These are phyloP conservation scores for Urophycis tenuis DNA, from an alignment of 2,797 vertebrate species.

Conservation along the genomic window DNA sequence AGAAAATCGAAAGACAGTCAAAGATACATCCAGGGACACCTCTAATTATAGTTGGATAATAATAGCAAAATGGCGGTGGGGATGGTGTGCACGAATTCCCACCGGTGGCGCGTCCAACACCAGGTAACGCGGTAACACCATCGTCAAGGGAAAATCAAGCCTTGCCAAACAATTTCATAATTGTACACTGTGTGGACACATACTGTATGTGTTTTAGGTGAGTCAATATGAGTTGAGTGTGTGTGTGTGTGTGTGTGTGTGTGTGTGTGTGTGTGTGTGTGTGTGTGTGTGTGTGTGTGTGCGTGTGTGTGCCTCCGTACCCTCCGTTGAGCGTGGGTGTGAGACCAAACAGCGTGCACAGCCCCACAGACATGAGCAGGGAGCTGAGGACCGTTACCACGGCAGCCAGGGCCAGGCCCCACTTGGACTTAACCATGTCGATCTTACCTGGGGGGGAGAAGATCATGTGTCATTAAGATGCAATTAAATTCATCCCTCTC, in stretches of 20 bases:
- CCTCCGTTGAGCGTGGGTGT: slow-evolving; percentile 96
- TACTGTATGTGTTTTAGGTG: too few species aligned
- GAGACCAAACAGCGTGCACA: slow-evolving; percentile 93
- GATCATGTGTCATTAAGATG: neutral
- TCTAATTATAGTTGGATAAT: too few species aligned
- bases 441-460: slow-evolving; percentile 81
- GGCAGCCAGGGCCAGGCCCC: slow-evolving; percentile 93
- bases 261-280: slow-evolving; percentile 13
- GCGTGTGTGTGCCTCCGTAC: slow-evolving; percentile 65
- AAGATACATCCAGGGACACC: too few species aligned
- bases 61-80: too few species aligned
- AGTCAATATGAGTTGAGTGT: too few species aligned
- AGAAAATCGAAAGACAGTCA: too few species aligned
- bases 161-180: neutral
- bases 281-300: slow-evolving; percentile 10
- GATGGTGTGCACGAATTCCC: too few species aligned
- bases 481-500: neutral
- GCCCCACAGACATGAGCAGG: slow-evolving; percentile 95
- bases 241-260: neutral
- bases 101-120: too few species aligned
- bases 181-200: neutral
- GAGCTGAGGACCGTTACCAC: slow-evolving; percentile 98
- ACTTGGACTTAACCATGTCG: slow-evolving; percentile 98
- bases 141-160: neutral
- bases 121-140: too few species aligned